Evolutionary conservation across 2,888 invertebrate genomes (phyloP).

Genomic region (Chaetogeoica ovagalla): DNA sequence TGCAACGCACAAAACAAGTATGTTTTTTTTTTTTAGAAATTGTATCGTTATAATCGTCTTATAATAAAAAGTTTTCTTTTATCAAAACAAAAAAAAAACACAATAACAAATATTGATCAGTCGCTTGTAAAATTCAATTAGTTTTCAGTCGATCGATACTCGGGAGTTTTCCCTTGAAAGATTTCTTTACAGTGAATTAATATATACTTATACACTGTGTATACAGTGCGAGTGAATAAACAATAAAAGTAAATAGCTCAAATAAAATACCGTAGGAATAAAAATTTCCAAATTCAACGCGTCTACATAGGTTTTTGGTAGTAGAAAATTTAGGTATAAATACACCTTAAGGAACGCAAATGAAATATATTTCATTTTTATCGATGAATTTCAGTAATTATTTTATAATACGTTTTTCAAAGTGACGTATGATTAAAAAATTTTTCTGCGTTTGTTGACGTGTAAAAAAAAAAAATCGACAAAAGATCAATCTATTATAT

Average conservation of each 20-base stretch:
- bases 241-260: neutral
- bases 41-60: neutral
- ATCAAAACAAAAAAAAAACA: constrained; percentile 3
- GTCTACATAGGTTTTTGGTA: no score
- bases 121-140: constrained; percentile 11
- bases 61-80: neutral
- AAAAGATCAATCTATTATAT: no score
- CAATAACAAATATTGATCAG: constrained; percentile 11
- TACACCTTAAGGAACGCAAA: no score
- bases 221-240: neutral
- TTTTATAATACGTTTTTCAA: no score
- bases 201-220: neutral
- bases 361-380: no score
- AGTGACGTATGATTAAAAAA: no score
- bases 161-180: neutral
- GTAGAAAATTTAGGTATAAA: no score
- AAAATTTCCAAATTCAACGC: neutral
- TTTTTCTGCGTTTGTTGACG: no score
- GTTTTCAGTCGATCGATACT: neutral
- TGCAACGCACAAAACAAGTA: neutral
- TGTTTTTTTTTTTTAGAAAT: neutral
- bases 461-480: no score
- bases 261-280: neutral
- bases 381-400: no score
- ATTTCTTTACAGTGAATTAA: constrained; percentile 3